Conservation (phyloP, 2,113 vertebrate genomes). For the Thalassoma bifasciatum region DNA sequence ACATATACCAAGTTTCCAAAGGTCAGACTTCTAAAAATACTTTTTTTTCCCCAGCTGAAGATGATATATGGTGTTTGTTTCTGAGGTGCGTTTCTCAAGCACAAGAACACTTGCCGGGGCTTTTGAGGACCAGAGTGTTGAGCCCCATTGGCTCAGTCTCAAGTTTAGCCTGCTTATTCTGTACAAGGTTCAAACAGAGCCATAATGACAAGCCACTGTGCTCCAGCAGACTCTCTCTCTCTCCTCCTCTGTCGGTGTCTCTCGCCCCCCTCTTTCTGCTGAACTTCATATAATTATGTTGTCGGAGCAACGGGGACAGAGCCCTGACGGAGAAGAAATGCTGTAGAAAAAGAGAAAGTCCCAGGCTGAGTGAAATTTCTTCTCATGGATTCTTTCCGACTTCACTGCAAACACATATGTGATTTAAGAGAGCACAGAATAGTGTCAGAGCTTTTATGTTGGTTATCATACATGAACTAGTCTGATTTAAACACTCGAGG, state of each 20-base stretch:
- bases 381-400: conserved; percentile 48
- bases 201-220: conserved; percentile 82
- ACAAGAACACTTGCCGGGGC: conserved; percentile 65
- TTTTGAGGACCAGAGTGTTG: conserved; percentile 40
- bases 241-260: conserved; percentile 47
- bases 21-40: conserved; percentile 64
- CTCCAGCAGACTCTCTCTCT: conserved; percentile 66
- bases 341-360: conserved; percentile 39
- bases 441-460: conserved; percentile 17
- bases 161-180: conserved; percentile 75
- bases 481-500: conserved; percentile 5
- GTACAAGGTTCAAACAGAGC: conserved; percentile 82
- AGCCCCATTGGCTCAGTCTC: conserved; percentile 53
- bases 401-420: conserved; percentile 30
- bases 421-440: conserved; percentile 14
- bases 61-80: conserved; percentile 70
- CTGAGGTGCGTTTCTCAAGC: conserved; percentile 57
- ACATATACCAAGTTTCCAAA: conserved; percentile 37
- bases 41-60: conserved; percentile 7
- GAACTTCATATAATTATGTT: conserved; percentile 84
- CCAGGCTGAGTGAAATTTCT: conserved; percentile 41
- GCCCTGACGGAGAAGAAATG: conserved; percentile 49
- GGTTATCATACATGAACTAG: conserved; percentile 17
- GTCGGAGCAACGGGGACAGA: conserved; percentile 78
- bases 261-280: conserved; percentile 52